Evolutionary conservation across 2,888 invertebrate species (phyloP).

Genomic region (Geophilus truncorum): DNA sequence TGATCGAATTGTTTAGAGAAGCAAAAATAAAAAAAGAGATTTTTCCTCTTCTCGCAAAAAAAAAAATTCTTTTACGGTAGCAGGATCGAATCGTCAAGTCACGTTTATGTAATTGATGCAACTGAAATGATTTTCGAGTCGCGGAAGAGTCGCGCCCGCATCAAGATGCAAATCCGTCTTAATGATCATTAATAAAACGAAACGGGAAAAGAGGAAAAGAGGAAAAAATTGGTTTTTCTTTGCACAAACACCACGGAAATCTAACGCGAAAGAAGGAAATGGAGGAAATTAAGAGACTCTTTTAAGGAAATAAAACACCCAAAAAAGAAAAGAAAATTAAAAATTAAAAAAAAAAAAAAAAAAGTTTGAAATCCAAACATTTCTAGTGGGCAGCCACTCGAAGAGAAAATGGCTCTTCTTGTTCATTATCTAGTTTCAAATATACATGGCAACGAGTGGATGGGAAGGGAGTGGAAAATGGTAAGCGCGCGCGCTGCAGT

Average conservation of each 20-base stretch:
- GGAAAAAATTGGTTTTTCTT: not conserved
- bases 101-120: not conserved
- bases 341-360: not conserved
- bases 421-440: not conserved
- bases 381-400: not conserved
- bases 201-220: not conserved
- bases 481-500: not conserved
- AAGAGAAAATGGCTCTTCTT: not conserved
- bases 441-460: not conserved
- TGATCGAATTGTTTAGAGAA: not conserved
- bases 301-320: not conserved
- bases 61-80: not conserved
- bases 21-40: not conserved
- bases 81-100: not conserved
- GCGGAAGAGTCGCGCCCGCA: not conserved
- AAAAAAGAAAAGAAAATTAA: not conserved
- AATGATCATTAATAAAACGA: slow-evolving; percentile 19
- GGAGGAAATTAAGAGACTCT: not conserved
- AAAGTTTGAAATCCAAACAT: not conserved
- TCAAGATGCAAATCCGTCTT: slow-evolving; percentile 20
- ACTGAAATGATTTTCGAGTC: not conserved
- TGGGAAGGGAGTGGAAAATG: not conserved
- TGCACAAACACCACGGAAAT: not conserved
- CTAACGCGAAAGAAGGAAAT: not conserved
- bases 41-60: not conserved